Evolutionary conservation across 1,140 invertebrate species (phyloP), one percentile per base, ranked within the genome.

Genomic region (Philotrypesis tridentata): DNA sequence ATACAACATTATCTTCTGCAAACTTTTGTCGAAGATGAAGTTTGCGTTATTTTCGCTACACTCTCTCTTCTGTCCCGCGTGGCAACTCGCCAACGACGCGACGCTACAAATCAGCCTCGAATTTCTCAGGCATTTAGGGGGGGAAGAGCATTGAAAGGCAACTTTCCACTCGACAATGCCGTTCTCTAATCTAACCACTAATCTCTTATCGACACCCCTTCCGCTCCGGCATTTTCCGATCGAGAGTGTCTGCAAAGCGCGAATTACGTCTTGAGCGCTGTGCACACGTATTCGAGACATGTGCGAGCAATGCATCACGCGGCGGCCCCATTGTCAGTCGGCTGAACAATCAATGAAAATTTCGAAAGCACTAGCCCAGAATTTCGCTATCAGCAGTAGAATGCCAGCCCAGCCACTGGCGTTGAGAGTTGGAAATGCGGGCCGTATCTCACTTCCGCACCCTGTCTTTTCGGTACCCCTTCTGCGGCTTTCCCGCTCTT

Each of bases 391-490:
- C 55, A 40, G 55, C 72, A n/a, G 9, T n/a, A 74, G n/a, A 74
- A 74, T 31, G 72, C 29, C 27, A 5, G 48, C 3, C n/a, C n/a
- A n/a, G n/a, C n/a, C n/a, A n/a, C n/a, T n/a, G n/a, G n/a, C n/a
- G n/a, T n/a, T n/a, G 68, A 76, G 48, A 82, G 75, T 79, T 81
- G 83, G 78, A 85, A 85, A 82, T 83, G 76, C 84, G 80, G 85
- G 77, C 79, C 83, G 84, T 87, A 86, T 89, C 88, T 89, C 86
- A 83, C 87, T 87, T 87, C 85, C 85, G 87, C 87, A 84, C 86
- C 86, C 21, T n/a, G 17, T 55, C 48, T 55, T 55, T 88, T 87
- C 79, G 81, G 25, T n/a, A n/a, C n/a, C n/a, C n/a, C 17, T 43
- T 33, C 21, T 55, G 48, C 48, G 48, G 48, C 48, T 55, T 48